Conservation (phyloP, 2,797 vertebrate genomes). For the Acrossocheilus fasciatus region DNA sequence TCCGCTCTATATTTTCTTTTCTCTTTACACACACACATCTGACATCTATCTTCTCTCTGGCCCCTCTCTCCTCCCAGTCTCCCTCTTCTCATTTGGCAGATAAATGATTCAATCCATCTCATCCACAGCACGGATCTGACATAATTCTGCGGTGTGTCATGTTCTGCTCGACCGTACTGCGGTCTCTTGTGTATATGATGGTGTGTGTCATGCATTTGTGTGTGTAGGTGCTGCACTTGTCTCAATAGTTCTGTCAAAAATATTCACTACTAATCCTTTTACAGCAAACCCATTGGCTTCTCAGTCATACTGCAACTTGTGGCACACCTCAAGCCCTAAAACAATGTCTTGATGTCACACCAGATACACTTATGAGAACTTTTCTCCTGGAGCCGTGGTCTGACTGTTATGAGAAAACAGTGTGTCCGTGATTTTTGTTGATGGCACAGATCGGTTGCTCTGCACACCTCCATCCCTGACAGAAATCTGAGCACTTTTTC, state of each 20-base stretch:
- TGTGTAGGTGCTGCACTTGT: conserved; percentile 9
- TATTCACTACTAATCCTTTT: neutral
- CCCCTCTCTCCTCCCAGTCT: neutral
- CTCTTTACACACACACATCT: conserved; percentile 31
- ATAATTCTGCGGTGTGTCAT: conserved; percentile 11
- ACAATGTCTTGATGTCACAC: neutral
- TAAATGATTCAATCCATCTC: conserved; percentile 24
- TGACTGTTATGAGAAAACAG: neutral
- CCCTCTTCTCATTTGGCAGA: conserved; percentile 10
- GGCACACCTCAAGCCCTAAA: neutral
- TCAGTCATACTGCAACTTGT: neutral
- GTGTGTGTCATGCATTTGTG: conserved; percentile 27
- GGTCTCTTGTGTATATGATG: conserved; percentile 16
- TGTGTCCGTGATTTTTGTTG: neutral
- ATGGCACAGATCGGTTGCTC: neutral
- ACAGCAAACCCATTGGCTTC: neutral
- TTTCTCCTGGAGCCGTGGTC: neutral
- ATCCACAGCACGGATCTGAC: neutral
- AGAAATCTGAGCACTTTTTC: neutral
- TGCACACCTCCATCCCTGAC: neutral
- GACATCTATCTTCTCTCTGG: conserved; percentile 18
- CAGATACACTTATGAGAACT: neutral
- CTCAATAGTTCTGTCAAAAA: conserved; percentile 14
- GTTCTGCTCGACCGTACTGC: neutral
- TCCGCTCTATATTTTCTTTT: conserved; percentile 7